These are phyloP conservation scores for Macrobrachium nipponense DNA, from an alignment of 1,140 invertebrate genomes.

Conservation along the genomic window DNA sequence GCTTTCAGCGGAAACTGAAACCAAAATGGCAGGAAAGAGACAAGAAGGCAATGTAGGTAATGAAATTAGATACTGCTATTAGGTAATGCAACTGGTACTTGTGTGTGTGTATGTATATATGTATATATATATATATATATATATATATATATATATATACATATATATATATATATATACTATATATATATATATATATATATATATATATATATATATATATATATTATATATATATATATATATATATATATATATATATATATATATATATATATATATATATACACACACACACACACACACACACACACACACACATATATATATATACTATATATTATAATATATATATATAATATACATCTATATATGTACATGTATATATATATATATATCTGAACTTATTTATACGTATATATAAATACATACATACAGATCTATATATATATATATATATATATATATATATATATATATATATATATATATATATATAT, in stretches of 20 bases:
- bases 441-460: conserved; percentile 19
- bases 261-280: conserved; percentile 11
- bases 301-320: background rate
- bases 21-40: too few relatives aligned
- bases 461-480: conserved; percentile 16
- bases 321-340: conserved; percentile 7
- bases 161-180: conserved; percentile 3
- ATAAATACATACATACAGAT: background rate
- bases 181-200: conserved; percentile 5
- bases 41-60: too few relatives aligned
- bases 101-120: too few relatives aligned
- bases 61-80: too few relatives aligned
- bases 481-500: conserved; percentile 8
- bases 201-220: conserved; percentile 11
- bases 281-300: background rate
- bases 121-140: conserved; percentile 5
- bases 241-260: conserved; percentile 5
- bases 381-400: conserved; percentile 4
- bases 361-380: too few relatives aligned
- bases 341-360: conserved; percentile 7
- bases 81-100: too few relatives aligned
- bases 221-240: conserved; percentile 8
- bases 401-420: background rate
- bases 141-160: conserved; percentile 8
- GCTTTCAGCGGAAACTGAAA: too few relatives aligned